phyloP scores from a whole-genome alignment of 2,113 vertebrate species.

The Sminthopsis crassicaudata region DNA sequence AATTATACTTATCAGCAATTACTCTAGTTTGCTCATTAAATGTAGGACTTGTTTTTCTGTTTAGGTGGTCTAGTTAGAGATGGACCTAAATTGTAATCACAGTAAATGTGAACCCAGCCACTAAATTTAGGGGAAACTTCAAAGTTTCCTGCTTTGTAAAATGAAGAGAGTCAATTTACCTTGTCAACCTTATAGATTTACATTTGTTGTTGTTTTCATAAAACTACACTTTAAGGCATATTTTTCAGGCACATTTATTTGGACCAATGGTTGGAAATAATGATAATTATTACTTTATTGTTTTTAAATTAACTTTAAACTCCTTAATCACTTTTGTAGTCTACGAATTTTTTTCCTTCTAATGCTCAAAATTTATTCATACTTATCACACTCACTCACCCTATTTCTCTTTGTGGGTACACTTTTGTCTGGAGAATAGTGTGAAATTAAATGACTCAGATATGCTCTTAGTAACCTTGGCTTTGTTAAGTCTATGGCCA shows the following conservation, averaged over 20 bases:
- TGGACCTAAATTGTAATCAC: neutral
- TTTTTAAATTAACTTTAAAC: neutral
- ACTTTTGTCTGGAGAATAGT: neutral
- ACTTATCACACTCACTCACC: neutral
- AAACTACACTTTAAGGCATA: neutral
- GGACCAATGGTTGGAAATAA: neutral
- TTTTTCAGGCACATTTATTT: neutral
- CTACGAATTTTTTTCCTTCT: neutral
- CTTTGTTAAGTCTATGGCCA: neutral
- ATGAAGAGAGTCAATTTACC: neutral
- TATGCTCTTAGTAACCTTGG: neutral
- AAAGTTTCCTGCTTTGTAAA: neutral
- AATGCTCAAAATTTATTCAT: neutral
- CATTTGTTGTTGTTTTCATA: neutral
- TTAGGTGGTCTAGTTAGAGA: neutral
- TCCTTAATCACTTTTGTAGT: neutral
- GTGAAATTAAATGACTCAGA: neutral
- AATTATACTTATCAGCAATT: neutral
- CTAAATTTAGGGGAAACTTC: neutral
- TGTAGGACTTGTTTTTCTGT: neutral
- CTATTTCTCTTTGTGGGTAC: too few species aligned
- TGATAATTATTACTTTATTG: neutral
- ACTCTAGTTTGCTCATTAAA: neutral
- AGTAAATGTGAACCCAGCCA: neutral
- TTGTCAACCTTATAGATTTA: neutral